Conservation (phyloP, 2,888 invertebrate genomes). For the Amitus sp. region DNA sequence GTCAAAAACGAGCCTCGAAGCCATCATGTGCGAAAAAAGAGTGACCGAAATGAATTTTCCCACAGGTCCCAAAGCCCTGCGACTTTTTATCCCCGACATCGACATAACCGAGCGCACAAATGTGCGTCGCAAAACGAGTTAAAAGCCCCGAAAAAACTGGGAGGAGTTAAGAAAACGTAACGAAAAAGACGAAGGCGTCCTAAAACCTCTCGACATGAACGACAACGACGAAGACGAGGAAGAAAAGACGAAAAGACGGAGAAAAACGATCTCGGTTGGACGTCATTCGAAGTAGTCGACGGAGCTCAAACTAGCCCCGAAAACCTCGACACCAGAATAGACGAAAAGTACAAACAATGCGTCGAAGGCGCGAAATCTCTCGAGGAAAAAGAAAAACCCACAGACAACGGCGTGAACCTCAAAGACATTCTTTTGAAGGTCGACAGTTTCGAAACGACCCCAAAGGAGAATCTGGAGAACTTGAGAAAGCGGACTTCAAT, state of each 20-base stretch:
- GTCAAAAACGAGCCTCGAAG: conserved; percentile 63
- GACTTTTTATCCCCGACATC: conserved; percentile 67
- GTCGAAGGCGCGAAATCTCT: conserved; percentile 52
- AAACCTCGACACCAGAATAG: conserved; percentile 52
- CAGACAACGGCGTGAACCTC: conserved; percentile 54
- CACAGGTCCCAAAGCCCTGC: conserved; percentile 65
- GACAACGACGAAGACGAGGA: conserved; percentile 58
- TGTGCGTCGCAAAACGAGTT: conserved; percentile 61
- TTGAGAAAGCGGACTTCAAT: conserved; percentile 57
- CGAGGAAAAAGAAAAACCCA: background rate
- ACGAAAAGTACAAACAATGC: conserved; percentile 61
- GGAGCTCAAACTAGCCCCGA: conserved; percentile 18
- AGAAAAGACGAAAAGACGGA: conserved; percentile 13
- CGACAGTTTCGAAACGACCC: conserved; percentile 49
- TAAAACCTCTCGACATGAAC: conserved; percentile 51
- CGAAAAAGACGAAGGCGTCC: conserved; percentile 59
- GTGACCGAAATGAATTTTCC: conserved; percentile 62
- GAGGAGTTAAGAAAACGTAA: conserved; percentile 60
- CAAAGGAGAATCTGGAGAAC: conserved; percentile 59
- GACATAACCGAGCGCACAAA: conserved; percentile 60
- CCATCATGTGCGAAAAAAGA: conserved; percentile 63
- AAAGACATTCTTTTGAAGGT: conserved; percentile 58
- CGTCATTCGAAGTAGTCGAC: conserved; percentile 30
- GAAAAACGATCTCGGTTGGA: conserved; percentile 22
- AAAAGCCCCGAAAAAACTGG: conserved; percentile 63